Evolutionary conservation across 2,888 invertebrate genomes (phyloP), one percentile per base, ranked within the genome.

Genomic region (Cecidostiba fungosa): DNA sequence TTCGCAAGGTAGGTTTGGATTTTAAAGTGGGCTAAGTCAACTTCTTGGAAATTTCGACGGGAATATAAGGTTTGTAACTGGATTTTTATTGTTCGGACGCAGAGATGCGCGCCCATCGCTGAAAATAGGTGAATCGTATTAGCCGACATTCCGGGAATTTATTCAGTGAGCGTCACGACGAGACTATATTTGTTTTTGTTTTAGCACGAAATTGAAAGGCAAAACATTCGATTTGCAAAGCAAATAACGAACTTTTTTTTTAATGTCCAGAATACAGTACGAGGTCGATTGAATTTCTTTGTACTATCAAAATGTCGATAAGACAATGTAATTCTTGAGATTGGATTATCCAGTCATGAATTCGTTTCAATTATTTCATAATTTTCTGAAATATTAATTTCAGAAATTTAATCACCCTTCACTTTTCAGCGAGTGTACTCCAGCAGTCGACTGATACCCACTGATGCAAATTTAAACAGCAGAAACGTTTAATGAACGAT

Each of bases 1-100:
- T 70, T 70, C 39, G 6, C 70, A 26, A 10, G 36, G n/a, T 29
- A 32, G 19, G 32, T 70, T 39, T 36, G 36, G 39, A 70, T 70
- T 36, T 70, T 39, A 36, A 69, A 69, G 36, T 39, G 70, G 36
- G 70, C 10, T 39, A 19, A 32, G 70, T 70, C 39, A 36, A 36
- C 70, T 39, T 70, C n/a, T 36, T 70, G 36, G 26, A 39, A 70
- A 70, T 70, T 36, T 70, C 70, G 36, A 32, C n/a, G n/a, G 6
- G n/a, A n/a, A n/a, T n/a, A n/a, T n/a, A n/a, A n/a, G n/a, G n/a
- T n/a, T 8, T 19, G 19, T 50, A 50, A 50, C 50, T 5, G 19
- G 1, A 19, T 19, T 50, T 50, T 50, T 50, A 19, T 50, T 19
- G 19, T 50, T 50, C 50, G 50, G 19, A 50, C 50, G 19, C 19